Evolutionary conservation across 2,797 vertebrate genomes (phyloP).

Genomic region (Aplochiton taeniatus): DNA sequence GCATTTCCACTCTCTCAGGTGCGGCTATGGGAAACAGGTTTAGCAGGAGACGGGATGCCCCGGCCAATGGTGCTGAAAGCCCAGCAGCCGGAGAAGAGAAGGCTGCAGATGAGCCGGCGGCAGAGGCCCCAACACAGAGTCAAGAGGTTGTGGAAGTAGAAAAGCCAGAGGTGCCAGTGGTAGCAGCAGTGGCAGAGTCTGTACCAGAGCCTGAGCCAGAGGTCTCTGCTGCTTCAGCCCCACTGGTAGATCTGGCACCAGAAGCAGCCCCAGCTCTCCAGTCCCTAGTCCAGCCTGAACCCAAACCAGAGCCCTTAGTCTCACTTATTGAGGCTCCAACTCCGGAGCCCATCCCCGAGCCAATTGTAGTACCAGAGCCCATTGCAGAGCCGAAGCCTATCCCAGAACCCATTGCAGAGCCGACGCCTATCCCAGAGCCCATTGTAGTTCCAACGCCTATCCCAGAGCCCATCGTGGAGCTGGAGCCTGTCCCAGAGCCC

Average conservation of each 20-base stretch:
- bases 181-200: not conserved
- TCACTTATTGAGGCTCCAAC: not conserved
- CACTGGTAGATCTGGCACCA: constrained; percentile 22
- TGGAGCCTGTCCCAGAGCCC: constrained; percentile 15
- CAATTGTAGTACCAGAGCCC: constrained; percentile 12
- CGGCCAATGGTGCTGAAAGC: constrained; percentile 36
- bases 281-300: constrained; percentile 14
- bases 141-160: constrained; percentile 31
- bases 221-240: constrained; percentile 6
- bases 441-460: constrained; percentile 7
- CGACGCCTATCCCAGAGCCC: constrained; percentile 13
- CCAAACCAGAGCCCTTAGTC: constrained; percentile 16
- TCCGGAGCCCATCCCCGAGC: constrained; percentile 3
- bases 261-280: constrained; percentile 4
- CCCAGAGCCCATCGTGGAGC: constrained; percentile 12
- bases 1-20: constrained; percentile 32
- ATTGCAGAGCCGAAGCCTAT: constrained; percentile 17
- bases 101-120: constrained; percentile 9
- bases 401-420: constrained; percentile 12
- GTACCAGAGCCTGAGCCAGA: constrained; percentile 23
- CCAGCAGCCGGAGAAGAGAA: constrained; percentile 19
- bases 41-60: constrained; percentile 84
- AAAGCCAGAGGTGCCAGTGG: constrained; percentile 35
- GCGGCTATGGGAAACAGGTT: constrained; percentile 86
- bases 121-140: not conserved